Evolutionary conservation across 1,140 invertebrate species (phyloP).

Genomic region (Palaemon carinicauda): DNA sequence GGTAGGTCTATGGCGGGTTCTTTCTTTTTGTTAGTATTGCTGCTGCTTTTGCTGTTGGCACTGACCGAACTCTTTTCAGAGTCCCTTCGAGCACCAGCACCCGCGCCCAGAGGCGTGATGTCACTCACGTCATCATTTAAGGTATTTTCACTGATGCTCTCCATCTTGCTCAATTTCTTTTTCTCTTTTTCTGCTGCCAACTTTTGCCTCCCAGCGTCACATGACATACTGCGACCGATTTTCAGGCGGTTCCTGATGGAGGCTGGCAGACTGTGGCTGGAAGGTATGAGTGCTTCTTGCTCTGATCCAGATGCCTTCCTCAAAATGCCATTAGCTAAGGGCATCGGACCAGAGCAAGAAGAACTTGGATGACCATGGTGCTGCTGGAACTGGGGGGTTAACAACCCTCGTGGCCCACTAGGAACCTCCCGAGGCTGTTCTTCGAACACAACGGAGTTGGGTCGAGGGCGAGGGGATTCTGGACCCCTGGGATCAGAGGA

Average conservation of each 20-base stretch:
- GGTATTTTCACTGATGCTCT: conserved; percentile 59
- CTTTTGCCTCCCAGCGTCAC: conserved; percentile 43
- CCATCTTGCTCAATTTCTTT: conserved; percentile 51
- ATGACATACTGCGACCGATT: conserved; percentile 52
- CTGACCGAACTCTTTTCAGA: conserved; percentile 59
- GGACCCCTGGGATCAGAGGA: conserved; percentile 26
- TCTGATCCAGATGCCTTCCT: conserved; percentile 56
- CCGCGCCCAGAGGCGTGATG: conserved; percentile 56
- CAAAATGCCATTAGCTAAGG: conserved; percentile 57
- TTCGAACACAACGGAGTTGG: conserved; percentile 58
- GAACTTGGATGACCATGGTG: conserved; percentile 29
- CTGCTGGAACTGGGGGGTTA: conserved; percentile 41
- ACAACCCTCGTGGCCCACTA: not conserved
- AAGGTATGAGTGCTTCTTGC: conserved; percentile 57
- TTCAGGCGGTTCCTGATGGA: conserved; percentile 58
- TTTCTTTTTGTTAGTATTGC: conserved; percentile 53
- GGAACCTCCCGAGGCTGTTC: conserved; percentile 54
- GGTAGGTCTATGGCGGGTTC: conserved; percentile 71
- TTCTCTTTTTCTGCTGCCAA: conserved; percentile 41
- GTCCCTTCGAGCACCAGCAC: conserved; percentile 55
- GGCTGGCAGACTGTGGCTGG: conserved; percentile 44
- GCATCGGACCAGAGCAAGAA: conserved; percentile 34
- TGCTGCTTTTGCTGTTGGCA: conserved; percentile 56
- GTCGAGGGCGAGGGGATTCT: conserved; percentile 51
- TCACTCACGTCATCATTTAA: conserved; percentile 58